These are phyloP conservation scores for Eira barbara DNA, from an alignment of 2,113 vertebrate species.

Conservation along the genomic window DNA sequence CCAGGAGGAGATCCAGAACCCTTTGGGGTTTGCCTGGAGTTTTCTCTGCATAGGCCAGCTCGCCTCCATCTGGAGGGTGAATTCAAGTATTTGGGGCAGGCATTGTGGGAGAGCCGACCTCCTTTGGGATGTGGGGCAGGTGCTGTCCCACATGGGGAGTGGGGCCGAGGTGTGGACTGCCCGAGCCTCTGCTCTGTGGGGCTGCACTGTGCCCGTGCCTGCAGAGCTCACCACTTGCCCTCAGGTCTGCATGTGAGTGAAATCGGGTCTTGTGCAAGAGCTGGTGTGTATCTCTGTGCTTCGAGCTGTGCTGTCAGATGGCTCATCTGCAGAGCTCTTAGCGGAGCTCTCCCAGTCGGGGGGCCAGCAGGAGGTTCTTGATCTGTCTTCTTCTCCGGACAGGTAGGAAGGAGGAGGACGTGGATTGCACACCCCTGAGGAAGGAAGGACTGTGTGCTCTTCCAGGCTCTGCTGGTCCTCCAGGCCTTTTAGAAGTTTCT, in stretches of 20 bases:
- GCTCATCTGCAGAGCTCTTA: not conserved
- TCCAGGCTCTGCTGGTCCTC: not conserved
- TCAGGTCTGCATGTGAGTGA: not conserved
- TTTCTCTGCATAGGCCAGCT: not conserved
- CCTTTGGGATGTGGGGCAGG: not conserved
- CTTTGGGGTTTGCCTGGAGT: not conserved
- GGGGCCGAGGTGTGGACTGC: not conserved
- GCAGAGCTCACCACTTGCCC: not conserved
- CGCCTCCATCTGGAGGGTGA: not conserved
- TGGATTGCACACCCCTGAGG: not conserved
- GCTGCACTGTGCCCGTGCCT: not conserved
- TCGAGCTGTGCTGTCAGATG: not conserved
- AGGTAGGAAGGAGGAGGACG: not conserved
- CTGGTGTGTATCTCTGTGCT: not conserved
- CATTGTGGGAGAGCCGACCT: not conserved
- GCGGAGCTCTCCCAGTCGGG: not conserved
- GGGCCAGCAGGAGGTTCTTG: not conserved
- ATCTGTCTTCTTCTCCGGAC: not conserved
- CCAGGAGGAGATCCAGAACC: not conserved
- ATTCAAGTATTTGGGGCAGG: not conserved
- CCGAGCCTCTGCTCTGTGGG: not conserved
- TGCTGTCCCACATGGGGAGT: not conserved
- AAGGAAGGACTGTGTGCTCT: not conserved
- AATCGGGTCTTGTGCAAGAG: not conserved
- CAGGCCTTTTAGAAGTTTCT: not conserved